Percentiles rank a stretch among this genome's conserved stretches.
Conservation (phyloP, 2,113 vertebrate genomes). For the Elanoides forficatus region DNA sequence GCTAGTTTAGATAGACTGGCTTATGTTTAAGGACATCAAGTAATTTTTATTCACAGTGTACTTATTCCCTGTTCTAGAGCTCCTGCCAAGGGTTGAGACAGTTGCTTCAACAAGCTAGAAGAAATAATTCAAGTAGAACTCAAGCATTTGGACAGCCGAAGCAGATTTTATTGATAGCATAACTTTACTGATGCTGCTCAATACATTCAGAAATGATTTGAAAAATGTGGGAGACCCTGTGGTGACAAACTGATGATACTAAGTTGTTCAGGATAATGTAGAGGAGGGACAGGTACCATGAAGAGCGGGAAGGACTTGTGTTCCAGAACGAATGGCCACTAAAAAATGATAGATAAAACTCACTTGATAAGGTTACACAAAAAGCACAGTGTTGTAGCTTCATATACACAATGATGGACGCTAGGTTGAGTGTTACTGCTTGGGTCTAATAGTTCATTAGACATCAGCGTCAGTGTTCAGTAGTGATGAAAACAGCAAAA, state of each 20-base stretch:
- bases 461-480: background rate
- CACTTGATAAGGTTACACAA: background rate
- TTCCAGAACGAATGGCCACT: background rate
- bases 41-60: constrained; percentile 11
- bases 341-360: background rate
- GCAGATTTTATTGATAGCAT: background rate
- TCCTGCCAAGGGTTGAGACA: constrained; percentile 3
- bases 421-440: background rate
- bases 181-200: background rate
- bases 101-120: constrained; percentile 15
- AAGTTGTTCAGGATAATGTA: background rate
- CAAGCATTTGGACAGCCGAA: background rate
- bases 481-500: background rate
- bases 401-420: background rate
- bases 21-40: background rate
- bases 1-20: constrained; percentile 10
- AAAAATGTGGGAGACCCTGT: background rate
- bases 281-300: background rate
- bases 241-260: background rate
- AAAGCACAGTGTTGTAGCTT: background rate
- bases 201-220: background rate
- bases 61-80: constrained; percentile 40
- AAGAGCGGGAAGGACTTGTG: background rate
- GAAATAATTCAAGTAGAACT: constrained; percentile 25
- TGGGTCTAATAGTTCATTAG: background rate